Base-by-base conservation (phyloP, 2,113 vertebrate genomes). In the Bubo bubo region DNA sequence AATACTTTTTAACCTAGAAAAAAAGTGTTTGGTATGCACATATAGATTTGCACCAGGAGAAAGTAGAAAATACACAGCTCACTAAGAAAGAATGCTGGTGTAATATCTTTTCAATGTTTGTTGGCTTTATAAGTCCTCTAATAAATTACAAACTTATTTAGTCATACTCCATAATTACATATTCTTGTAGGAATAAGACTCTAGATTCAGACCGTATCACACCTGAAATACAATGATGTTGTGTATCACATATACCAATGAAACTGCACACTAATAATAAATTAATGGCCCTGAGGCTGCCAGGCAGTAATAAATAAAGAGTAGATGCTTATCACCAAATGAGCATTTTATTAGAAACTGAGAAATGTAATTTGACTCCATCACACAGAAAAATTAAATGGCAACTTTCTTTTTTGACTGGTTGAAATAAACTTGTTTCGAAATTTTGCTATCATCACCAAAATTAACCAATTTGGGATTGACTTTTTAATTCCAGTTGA, bases 281-380 rank as follows among this genome's bases (percentile, higher is more conserved):
- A 87, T 73, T 39, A 79, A 56, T 19, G 43, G 19, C 70, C 55
- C 30, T 32, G 23, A 81, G 70, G 94, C 92, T 96, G 94, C 93
- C 97, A 85, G 71, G 81, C 93, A 90, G 92, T 86, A 85, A 83
- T 76, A 97, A 96, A 96, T 97, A 97, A 95, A 95, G 82, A 91
- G 82, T 77, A 93, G 83, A 88, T 89, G 56, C 79, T 94, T 95
- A 91, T 56, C 80, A 88, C 47, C 82, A 95, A 95, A 23, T 79
- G 88, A 19, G 26, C 3, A 2, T 96, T 88, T 94, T 88, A 89
- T 96, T 91, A 79, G 79, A 81, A 88, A 95, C 94, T 93, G 72
- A 86, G 88, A 95, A 93, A 95, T 86, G 24, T 72, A 90, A 90
- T 96, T 96, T 96, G 87, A 85, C 14, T 88, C 14, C 3, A 6